Evolutionary conservation across 2,797 vertebrate genomes (phyloP).

Genomic region (Anguilla anguilla): DNA sequence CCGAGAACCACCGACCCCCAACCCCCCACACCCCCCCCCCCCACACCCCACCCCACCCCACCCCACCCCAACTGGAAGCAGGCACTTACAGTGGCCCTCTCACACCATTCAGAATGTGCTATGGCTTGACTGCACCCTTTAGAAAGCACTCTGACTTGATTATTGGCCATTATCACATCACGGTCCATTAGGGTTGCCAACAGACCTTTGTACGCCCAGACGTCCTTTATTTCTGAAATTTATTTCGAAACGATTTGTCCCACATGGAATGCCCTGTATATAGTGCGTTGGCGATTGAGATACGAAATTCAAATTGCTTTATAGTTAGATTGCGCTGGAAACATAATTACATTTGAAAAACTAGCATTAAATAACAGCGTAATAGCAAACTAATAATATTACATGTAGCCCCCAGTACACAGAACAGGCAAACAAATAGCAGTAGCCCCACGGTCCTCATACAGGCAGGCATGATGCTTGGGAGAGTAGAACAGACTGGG

Average conservation of each 20-base stretch:
- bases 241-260: not conserved
- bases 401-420: not conserved
- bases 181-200: constrained; percentile 51
- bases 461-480: constrained; percentile 25
- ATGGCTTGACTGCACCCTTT: not conserved
- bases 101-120: not conserved
- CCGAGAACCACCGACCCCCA: not conserved
- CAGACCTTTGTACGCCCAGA: constrained; percentile 6
- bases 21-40: too few relatives aligned
- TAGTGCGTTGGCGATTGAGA: constrained; percentile 3
- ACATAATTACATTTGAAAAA: not conserved
- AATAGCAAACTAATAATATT: constrained; percentile 5
- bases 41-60: too few relatives aligned
- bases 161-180: constrained; percentile 80
- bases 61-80: not conserved
- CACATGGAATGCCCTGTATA: not conserved
- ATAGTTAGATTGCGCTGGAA: constrained; percentile 1
- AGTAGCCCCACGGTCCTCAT: not conserved
- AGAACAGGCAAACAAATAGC: not conserved
- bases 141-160: constrained; percentile 58
- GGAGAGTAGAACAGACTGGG: constrained; percentile 76
- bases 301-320: constrained; percentile 12
- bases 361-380: not conserved
- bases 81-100: not conserved
- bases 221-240: constrained; percentile 9